phyloP scores from a whole-genome alignment of 64 coral and sea anemone species.

The Stichodactyla mertensii region DNA sequence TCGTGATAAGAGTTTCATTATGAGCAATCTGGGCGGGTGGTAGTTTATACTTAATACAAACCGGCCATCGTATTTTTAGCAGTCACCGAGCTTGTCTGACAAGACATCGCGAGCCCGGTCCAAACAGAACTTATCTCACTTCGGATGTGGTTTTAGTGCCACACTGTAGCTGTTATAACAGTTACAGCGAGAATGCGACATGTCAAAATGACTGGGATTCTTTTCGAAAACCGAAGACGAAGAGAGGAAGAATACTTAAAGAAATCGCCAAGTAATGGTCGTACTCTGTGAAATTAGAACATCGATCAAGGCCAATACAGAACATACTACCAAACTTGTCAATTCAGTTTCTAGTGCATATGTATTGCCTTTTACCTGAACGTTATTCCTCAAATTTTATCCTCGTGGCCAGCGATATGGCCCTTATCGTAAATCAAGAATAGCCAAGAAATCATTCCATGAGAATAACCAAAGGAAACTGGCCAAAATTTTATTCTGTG shows the following conservation, averaged over 20 bases:
- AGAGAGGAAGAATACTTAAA: not conserved
- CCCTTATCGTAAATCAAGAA: not conserved
- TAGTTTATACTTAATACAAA: constrained; percentile 28
- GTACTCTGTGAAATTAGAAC: not conserved
- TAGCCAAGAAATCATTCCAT: not conserved
- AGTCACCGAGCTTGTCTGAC: constrained; percentile 10
- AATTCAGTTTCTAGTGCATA: constrained; percentile 5
- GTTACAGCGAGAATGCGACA: not conserved
- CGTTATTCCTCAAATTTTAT: not conserved
- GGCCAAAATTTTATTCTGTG: not conserved
- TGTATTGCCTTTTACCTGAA: not conserved
- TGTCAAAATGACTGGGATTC: not conserved
- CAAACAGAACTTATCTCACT: constrained; percentile 15
- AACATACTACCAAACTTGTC: constrained; percentile 3
- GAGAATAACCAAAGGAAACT: not conserved
- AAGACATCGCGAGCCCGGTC: constrained; percentile 3
- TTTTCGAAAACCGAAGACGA: not conserved
- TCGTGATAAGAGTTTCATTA: constrained; percentile 25
- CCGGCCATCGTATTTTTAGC: constrained; percentile 5
- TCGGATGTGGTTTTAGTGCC: constrained; percentile 10
- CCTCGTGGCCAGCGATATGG: not conserved
- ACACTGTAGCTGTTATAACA: not conserved
- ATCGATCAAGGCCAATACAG: constrained; percentile 12
- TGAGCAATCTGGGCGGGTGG: constrained; percentile 23
- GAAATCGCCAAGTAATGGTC: not conserved